These are phyloP conservation scores for Xylophagus ater DNA, from an alignment of 2,888 invertebrate genomes.

Conservation along the genomic window DNA sequence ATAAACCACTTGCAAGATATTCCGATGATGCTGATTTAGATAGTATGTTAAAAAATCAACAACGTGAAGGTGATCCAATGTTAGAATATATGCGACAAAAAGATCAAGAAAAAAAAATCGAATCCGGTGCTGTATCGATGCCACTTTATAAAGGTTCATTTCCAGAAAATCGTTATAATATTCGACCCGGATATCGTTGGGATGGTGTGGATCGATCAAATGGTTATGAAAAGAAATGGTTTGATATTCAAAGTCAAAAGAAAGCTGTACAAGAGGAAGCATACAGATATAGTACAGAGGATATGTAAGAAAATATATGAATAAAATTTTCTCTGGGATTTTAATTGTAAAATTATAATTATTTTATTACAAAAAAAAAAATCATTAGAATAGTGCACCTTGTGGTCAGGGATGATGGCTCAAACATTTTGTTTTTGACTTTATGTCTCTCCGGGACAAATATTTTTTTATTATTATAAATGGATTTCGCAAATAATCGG, in stretches of 20 bases:
- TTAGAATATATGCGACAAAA: conserved; percentile 69
- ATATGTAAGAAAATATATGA: conserved; percentile 55
- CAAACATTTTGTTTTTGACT: too few species aligned
- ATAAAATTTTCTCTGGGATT: not conserved
- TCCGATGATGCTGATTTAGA: conserved; percentile 85
- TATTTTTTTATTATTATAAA: too few species aligned
- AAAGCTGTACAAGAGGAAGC: conserved; percentile 73
- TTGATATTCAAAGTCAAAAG: conserved; percentile 61
- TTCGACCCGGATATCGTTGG: conserved; percentile 92
- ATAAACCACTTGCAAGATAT: conserved; percentile 84
- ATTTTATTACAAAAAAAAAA: too few species aligned
- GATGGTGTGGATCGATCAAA: conserved; percentile 96
- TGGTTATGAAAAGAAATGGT: conserved; percentile 87
- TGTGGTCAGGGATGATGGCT: too few species aligned
- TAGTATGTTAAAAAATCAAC: conserved; percentile 55
- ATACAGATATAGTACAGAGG: conserved; percentile 90
- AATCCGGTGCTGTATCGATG: conserved; percentile 40
- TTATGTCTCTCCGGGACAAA: too few species aligned
- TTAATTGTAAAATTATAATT: too few species aligned
- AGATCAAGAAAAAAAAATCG: conserved; percentile 44
- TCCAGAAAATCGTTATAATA: conserved; percentile 85
- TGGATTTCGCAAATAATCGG: too few species aligned
- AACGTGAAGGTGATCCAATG: conserved; percentile 91
- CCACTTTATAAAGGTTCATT: conserved; percentile 74
- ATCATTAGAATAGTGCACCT: too few species aligned